These are phyloP conservation scores for Lepisosteus osseus DNA, from an alignment of 2,113 vertebrate genomes.

Conservation along the genomic window DNA sequence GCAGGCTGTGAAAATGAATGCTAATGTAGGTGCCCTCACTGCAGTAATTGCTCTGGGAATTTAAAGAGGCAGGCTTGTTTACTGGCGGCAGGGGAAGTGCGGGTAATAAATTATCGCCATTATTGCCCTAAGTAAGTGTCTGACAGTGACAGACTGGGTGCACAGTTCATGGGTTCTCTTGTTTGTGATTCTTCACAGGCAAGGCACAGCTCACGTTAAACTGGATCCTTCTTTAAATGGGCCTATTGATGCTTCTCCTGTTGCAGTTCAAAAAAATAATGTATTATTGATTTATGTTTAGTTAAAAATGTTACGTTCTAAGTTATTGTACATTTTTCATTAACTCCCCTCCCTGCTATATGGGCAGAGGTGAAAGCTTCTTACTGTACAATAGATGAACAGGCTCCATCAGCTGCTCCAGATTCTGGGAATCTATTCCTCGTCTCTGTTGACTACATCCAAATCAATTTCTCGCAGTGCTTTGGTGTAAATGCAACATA, in stretches of 20 bases:
- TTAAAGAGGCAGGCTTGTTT: constrained; percentile 77
- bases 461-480: too few relatives aligned
- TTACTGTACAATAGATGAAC: too few relatives aligned
- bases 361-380: too few relatives aligned
- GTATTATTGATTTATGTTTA: too few relatives aligned
- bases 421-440: too few relatives aligned
- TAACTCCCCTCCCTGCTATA: too few relatives aligned
- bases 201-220: background rate
- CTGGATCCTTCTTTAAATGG: background rate
- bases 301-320: too few relatives aligned
- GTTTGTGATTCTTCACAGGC: background rate
- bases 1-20: constrained; percentile 55
- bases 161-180: constrained; percentile 11
- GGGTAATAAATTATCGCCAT: constrained; percentile 72
- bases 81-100: constrained; percentile 66
- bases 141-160: constrained; percentile 45
- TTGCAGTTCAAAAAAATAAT: background rate
- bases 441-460: too few relatives aligned
- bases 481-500: too few relatives aligned
- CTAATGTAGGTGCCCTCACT: constrained; percentile 69
- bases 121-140: constrained; percentile 50
- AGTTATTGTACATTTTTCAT: too few relatives aligned
- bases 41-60: constrained; percentile 74
- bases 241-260: background rate
- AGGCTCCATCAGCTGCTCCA: too few relatives aligned